A percentile compares a stretch with the other conserved stretches of the same genome.
These are phyloP conservation scores for Anthophora plumipes DNA, from an alignment of 2,888 invertebrate species.

Conservation along the genomic window DNA sequence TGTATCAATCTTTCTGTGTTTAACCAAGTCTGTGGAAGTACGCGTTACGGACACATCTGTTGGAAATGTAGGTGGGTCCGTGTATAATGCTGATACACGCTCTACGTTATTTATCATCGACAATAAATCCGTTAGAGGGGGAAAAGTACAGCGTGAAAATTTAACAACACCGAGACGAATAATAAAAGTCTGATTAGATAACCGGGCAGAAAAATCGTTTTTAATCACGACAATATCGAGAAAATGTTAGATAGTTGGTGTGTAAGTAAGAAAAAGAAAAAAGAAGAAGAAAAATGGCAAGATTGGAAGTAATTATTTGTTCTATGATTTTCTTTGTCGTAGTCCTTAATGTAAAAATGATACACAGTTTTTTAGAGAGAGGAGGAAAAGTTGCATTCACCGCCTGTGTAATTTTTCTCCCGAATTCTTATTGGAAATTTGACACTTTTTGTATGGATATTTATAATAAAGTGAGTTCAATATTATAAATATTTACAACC, in stretches of 20 bases:
- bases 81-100: not conserved
- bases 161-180: not conserved
- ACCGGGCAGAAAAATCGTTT: not conserved
- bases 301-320: not conserved
- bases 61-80: conserved; percentile 32
- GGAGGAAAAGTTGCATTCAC: no score
- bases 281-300: not conserved
- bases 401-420: no score
- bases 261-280: no score
- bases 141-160: not conserved
- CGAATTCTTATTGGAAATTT: no score
- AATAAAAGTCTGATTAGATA: conserved; percentile 24
- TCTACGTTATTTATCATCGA: conserved; percentile 30
- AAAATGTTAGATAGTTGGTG: not conserved
- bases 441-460: no score
- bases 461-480: no score
- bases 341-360: no score
- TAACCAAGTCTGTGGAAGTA: conserved; percentile 22
- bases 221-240: not conserved
- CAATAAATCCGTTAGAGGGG: conserved; percentile 39
- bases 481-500: no score
- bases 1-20: conserved; percentile 32
- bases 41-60: conserved; percentile 34
- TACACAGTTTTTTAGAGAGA: no score
- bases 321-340: no score